A percentile compares a stretch with the other conserved stretches of the same genome.
These are phyloP conservation scores for Molothrus ater DNA, from an alignment of 2,797 vertebrate genomes.

Conservation along the genomic window DNA sequence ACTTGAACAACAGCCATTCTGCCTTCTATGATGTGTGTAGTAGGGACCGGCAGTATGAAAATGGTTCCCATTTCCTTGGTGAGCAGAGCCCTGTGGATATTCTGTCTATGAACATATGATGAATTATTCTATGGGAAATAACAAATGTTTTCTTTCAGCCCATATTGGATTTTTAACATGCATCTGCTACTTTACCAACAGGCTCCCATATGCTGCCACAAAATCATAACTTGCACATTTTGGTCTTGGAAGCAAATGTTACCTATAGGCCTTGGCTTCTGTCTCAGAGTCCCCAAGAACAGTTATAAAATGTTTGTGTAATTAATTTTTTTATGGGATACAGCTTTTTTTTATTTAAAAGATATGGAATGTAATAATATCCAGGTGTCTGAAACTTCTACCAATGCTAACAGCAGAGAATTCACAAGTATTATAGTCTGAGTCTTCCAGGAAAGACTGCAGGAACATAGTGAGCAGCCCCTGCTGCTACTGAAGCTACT, in stretches of 20 bases:
- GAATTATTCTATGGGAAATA: slow-evolving; percentile 36
- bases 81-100: not conserved
- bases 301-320: not conserved
- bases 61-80: not conserved
- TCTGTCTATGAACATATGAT: not conserved
- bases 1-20: not conserved
- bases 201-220: not conserved
- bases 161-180: slow-evolving; percentile 28
- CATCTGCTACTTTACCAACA: slow-evolving; percentile 50
- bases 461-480: not conserved
- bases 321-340: slow-evolving; percentile 1
- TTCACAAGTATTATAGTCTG: not conserved
- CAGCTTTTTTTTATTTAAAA: slow-evolving; percentile 16
- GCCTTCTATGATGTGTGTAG: not conserved
- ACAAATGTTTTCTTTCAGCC: slow-evolving; percentile 21
- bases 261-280: slow-evolving; percentile 2
- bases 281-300: not conserved
- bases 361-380: not conserved
- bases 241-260: slow-evolving; percentile 24
- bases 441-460: not conserved
- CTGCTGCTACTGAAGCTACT: not conserved
- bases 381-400: not conserved
- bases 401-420: not conserved
- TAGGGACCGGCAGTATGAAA: not conserved
- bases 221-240: slow-evolving; percentile 17